Conservation (phyloP, 2,888 invertebrate species). For the Nemoura dubitans region DNA sequence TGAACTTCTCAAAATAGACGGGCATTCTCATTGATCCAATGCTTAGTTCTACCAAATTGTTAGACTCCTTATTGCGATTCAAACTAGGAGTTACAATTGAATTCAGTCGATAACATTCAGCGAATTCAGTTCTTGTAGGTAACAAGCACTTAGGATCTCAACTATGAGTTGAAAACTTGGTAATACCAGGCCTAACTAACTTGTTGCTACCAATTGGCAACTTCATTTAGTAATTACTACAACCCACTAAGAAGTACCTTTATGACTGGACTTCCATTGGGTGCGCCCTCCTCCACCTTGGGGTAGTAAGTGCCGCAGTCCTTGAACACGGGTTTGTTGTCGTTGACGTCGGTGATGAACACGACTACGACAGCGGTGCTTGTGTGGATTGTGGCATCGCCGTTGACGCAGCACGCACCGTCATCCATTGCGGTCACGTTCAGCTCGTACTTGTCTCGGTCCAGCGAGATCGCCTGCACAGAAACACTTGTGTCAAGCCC, state of each 20-base stretch:
- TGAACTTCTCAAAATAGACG: no score
- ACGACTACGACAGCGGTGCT: constrained; percentile 95
- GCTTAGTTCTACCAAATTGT: no score
- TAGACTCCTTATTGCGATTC: no score
- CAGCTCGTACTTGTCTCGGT: constrained; percentile 92
- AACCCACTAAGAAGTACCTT: constrained; percentile 67
- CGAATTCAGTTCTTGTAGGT: no score
- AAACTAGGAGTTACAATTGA: no score
- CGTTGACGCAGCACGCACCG: constrained; percentile 94
- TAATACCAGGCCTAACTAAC: no score
- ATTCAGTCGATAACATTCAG: no score
- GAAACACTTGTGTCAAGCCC: no score
- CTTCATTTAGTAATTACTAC: not conserved
- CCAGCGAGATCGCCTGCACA: constrained; percentile 75
- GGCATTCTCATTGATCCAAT: no score
- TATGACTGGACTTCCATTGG: constrained; percentile 92
- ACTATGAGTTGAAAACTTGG: no score
- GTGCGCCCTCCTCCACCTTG: constrained; percentile 93
- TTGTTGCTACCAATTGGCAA: not conserved
- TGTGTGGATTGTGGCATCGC: constrained; percentile 87
- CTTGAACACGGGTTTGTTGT: constrained; percentile 95
- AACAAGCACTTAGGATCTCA: no score
- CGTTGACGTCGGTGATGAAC: constrained; percentile 96
- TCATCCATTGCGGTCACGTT: constrained; percentile 98
- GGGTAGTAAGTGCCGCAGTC: constrained; percentile 93